Conservation (phyloP, 2,797 vertebrate genomes). For the Silurus aristotelis region DNA sequence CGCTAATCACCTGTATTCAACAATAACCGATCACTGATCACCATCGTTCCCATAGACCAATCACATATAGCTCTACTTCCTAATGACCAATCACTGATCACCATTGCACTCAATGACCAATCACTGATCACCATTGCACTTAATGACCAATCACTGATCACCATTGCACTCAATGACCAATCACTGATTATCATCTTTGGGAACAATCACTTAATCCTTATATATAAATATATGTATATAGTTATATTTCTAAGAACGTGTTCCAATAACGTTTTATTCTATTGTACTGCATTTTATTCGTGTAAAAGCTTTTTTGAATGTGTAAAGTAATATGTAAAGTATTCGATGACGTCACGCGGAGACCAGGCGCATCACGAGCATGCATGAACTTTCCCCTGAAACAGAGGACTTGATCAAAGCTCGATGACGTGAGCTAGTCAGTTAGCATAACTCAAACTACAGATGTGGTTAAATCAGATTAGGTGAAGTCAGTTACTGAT, state of each 20-base stretch:
- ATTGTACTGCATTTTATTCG: neutral
- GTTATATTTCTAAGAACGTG: too few relatives aligned
- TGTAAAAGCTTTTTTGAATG: neutral
- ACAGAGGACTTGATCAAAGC: neutral
- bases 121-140: neutral
- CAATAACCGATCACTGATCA: too few relatives aligned
- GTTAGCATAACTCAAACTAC: neutral
- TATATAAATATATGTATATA: too few relatives aligned
- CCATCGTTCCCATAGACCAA: too few relatives aligned
- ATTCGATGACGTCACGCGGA: neutral
- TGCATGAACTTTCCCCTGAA: neutral
- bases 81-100: too few relatives aligned
- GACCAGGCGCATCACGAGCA: neutral
- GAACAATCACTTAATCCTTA: too few relatives aligned
- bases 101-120: too few relatives aligned
- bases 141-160: too few relatives aligned
- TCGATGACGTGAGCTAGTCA: neutral
- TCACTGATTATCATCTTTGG: too few relatives aligned
- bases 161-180: too few relatives aligned
- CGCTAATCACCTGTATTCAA: too few relatives aligned
- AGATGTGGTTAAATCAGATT: neutral
- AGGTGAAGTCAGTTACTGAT: neutral
- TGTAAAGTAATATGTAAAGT: neutral
- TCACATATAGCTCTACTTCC: too few relatives aligned
- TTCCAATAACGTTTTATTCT: neutral